Evolutionary conservation across 64 coral and sea anemone genomes (phyloP), one percentile per base, ranked within the genome.

Genomic region (Montipora efflorescens): DNA sequence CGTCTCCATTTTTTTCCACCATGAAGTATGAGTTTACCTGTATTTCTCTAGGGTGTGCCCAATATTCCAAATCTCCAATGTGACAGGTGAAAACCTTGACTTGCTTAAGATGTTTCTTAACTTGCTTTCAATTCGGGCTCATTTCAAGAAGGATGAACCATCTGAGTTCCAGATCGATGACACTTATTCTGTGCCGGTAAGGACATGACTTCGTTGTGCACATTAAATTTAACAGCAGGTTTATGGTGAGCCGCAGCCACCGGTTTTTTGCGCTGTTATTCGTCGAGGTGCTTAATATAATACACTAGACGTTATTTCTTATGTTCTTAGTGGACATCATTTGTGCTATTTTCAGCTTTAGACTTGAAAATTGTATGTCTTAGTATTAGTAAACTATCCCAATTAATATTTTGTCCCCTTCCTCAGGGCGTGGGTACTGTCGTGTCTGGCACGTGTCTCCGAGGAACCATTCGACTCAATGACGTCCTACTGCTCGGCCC

Each of bases 51-150:
- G 98, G 61, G 98, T 99, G 19, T 99, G 98, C 47, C 98, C 98
- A 74, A 99, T 99, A 61, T 99, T 99, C 80, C 98, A 99, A 78
- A 91, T 99, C 66, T 99, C 98, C 20, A 99, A 99, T 70, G 98
- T 99, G 18, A 96, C 98, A 8, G 98, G 98, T 58, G 98, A 96
- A 80, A 99, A 99, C 67, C 86, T 99, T 18, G 98, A 92, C 68
- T 67, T 99, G 13, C 78, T 99, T 13, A 99, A 99, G 73, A 95
- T 99, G 95, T 99, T 99, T 64, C 83, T 99, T 8, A 99, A 99
- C 90, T 68, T 99, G 25, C 70, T 99, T 8, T 96, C 94, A 48
- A 92, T 94, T 45, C 88, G 98, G 8, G 79, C 78, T 25, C 80
- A 96, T 47, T 96, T 90, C 86, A 93, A 75, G 53, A 90, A 96